Percentiles rank a stretch among this genome's conserved stretches.
These are phyloP conservation scores for Gibbula magus DNA, from an alignment of 2,888 invertebrate species.

Conservation along the genomic window DNA sequence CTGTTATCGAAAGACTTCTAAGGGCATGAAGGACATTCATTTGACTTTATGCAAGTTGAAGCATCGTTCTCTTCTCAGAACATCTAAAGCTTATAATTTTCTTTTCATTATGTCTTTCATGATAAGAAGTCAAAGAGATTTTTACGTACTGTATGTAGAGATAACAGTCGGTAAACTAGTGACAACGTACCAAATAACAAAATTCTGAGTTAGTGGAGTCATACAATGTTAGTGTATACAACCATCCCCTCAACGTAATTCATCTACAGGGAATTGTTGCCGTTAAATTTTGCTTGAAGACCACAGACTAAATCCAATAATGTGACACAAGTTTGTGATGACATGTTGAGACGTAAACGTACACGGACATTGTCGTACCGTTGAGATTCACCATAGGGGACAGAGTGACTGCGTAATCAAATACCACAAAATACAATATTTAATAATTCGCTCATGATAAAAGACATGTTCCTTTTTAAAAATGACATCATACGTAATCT, in stretches of 20 bases:
- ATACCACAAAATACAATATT: not conserved
- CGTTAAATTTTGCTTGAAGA: not conserved
- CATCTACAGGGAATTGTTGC: not conserved
- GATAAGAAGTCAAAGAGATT: no score
- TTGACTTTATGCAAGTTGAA: no score
- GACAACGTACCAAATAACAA: no score
- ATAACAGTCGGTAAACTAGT: no score
- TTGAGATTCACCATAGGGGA: not conserved
- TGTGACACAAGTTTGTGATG: not conserved
- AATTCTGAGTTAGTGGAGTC: not conserved
- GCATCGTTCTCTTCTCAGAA: no score
- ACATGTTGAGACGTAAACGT: not conserved
- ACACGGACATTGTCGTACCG: not conserved
- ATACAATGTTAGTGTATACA: not conserved
- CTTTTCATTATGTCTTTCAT: no score
- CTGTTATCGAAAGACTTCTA: no score
- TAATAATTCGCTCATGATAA: conserved; percentile 9
- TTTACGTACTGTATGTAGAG: no score
- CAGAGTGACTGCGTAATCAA: not conserved
- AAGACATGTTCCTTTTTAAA: conserved; percentile 4
- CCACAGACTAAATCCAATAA: not conserved
- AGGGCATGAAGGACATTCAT: no score
- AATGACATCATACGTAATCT: not conserved
- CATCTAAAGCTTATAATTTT: no score
- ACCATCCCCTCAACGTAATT: not conserved